Evolutionary conservation across 2,113 vertebrate species (phyloP).

Genomic region (Nipponia nippon): DNA sequence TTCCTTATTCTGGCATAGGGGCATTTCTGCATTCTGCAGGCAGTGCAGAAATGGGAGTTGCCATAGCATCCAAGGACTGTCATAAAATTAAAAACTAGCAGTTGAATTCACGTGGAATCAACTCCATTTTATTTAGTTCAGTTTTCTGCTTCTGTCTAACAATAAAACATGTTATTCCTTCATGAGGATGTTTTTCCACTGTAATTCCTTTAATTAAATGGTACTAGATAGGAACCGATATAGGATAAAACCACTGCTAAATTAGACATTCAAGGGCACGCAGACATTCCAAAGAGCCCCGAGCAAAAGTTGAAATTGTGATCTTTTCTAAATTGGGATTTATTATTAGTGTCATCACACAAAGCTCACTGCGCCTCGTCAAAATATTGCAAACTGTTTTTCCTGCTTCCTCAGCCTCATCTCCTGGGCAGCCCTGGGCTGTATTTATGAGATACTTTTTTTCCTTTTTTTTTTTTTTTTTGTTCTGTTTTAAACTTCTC

Average conservation of each 20-base stretch:
- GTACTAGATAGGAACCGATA: not conserved
- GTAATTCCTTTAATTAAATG: constrained; percentile 13
- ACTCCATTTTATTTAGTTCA: not conserved
- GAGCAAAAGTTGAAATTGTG: not conserved
- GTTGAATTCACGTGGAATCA: not conserved
- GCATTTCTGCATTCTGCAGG: not conserved
- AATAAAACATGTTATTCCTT: not conserved
- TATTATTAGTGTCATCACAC: not conserved
- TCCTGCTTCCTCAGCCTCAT: not conserved
- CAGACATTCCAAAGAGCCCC: not conserved
- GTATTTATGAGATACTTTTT: not conserved
- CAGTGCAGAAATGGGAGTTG: not conserved
- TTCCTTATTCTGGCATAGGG: not conserved
- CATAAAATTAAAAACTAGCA: not conserved
- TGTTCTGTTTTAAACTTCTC: not conserved
- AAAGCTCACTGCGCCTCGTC: not conserved
- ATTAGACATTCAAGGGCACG: not conserved
- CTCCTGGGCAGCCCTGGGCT: not conserved
- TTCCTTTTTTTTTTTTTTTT: not conserved
- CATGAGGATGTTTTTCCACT: not conserved
- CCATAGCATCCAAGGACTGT: not conserved
- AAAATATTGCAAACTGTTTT: not conserved
- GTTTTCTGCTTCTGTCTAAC: not conserved
- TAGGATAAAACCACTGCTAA: not conserved
- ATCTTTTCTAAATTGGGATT: constrained; percentile 1